Base-by-base conservation (phyloP, 2,797 vertebrate species). In the Ceryle rudis region DNA sequence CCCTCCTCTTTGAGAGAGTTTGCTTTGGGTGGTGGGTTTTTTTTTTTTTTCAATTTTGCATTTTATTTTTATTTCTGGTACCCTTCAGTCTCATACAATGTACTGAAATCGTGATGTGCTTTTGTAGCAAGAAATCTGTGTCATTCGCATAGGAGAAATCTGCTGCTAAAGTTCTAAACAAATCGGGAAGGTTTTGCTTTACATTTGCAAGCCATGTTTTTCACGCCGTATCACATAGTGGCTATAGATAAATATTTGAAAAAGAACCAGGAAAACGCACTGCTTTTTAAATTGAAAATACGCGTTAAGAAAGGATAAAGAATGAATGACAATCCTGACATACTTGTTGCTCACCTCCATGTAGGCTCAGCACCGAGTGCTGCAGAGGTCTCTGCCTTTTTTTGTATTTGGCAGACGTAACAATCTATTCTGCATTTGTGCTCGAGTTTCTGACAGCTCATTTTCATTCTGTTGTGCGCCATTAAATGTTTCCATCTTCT, bases 371-470 rank as follows among this genome's bases (percentile, higher is more conserved):
- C 46, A 26, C 3, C 73, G 28, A 61, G 8, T 61, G 9, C 25
- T 61, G 16, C 25, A 65, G 14, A 71, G 14, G 20, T 52, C 57
- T 61, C 18, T 88, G 28, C 4, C 28, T 87, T 74, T 73, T 73
- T 55, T 58, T n/a, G 5, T 39, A 14, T 92, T 41, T 94, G 89
- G 22, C 69, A 90, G 23, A 57, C 33, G 78, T 80, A 61, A 44
- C 67, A 71, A 87, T 83, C 61, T 91, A 47, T 95, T 95, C 77
- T 91, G 58, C 85, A 75, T 93, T 95, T 90, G 61, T 94, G 37
- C 80, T 90, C 88, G 61, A 88, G 19, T 93, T 97, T 94, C 69
- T 93, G 69, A 37, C 85, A 91, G 80, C 75, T 86, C 37, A 71
- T 96, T 90, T 94, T 83, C 31, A 26, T 97, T 83, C 49, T 44